phyloP scores from a whole-genome alignment of 2,113 vertebrate genomes.

The Eptesicus fuscus region DNA sequence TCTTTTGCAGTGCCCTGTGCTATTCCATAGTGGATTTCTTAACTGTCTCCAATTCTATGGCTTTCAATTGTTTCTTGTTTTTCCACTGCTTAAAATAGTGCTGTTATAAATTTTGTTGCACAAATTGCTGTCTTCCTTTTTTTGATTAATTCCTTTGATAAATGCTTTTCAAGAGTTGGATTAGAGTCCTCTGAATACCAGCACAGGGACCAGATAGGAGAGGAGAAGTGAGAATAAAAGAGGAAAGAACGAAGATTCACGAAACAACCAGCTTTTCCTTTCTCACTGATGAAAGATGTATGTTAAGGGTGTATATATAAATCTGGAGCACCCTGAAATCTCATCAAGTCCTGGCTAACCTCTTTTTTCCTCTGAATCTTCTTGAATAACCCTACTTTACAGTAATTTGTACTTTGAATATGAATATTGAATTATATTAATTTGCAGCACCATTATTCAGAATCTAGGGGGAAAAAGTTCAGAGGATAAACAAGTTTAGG shows the following conservation, averaged over 20 bases:
- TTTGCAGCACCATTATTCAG: neutral
- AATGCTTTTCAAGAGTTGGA: neutral
- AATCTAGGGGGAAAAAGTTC: neutral
- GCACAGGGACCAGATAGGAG: neutral
- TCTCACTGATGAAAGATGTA: neutral
- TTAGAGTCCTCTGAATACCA: neutral
- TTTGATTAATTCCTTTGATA: slow-evolving; percentile 50
- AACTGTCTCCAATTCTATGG: slow-evolving; percentile 9
- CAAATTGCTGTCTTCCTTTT: slow-evolving; percentile 30
- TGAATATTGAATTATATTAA: neutral
- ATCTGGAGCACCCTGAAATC: neutral
- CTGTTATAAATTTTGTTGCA: slow-evolving; percentile 46
- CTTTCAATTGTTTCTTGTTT: neutral
- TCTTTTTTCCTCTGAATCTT: neutral
- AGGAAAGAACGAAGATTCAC: neutral
- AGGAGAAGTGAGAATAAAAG: neutral
- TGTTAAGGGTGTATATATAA: neutral
- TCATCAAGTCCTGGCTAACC: neutral
- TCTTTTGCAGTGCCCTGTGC: neutral
- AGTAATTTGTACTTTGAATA: neutral
- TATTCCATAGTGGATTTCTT: slow-evolving; percentile 4
- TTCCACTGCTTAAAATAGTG: slow-evolving; percentile 33
- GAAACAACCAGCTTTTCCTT: neutral
- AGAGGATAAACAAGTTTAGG: neutral
- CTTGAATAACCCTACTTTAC: neutral